These are phyloP conservation scores for Tachystola acroxantha DNA, from an alignment of 2,888 invertebrate species.

Conservation along the genomic window DNA sequence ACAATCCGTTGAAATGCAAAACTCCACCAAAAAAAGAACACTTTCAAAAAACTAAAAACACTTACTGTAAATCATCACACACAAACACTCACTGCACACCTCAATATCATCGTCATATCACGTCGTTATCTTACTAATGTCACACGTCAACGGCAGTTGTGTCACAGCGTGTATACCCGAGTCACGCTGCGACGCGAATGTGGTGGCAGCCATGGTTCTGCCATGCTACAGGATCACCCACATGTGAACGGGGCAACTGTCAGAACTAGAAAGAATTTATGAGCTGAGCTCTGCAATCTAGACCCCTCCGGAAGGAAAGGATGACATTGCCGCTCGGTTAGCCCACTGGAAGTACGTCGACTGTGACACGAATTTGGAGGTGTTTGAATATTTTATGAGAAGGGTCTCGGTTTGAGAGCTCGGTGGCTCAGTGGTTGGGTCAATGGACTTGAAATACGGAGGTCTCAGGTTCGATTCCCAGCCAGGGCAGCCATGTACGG, in stretches of 20 bases:
- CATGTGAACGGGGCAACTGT: conserved; percentile 64
- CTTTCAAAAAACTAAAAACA: neutral
- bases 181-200: conserved; percentile 60
- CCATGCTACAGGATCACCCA: conserved; percentile 36
- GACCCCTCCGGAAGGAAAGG: conserved; percentile 59
- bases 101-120: conserved; percentile 23
- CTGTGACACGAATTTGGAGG: no score
- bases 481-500: no score
- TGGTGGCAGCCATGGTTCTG: conserved; percentile 30
- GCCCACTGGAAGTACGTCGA: neutral
- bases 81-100: conserved; percentile 27
- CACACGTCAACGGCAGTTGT: no score
- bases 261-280: conserved; percentile 74
- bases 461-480: no score
- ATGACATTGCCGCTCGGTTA: conserved; percentile 28
- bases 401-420: no score
- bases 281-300: conserved; percentile 37
- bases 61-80: conserved; percentile 3
- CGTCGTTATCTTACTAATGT: no score
- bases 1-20: no score
- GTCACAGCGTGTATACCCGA: conserved; percentile 17
- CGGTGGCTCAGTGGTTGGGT: no score
- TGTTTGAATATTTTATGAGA: no score
- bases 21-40: no score
- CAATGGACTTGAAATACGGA: no score